Evolutionary conservation across 2,888 invertebrate genomes (phyloP).

Genomic region (Limnephilus auricula): DNA sequence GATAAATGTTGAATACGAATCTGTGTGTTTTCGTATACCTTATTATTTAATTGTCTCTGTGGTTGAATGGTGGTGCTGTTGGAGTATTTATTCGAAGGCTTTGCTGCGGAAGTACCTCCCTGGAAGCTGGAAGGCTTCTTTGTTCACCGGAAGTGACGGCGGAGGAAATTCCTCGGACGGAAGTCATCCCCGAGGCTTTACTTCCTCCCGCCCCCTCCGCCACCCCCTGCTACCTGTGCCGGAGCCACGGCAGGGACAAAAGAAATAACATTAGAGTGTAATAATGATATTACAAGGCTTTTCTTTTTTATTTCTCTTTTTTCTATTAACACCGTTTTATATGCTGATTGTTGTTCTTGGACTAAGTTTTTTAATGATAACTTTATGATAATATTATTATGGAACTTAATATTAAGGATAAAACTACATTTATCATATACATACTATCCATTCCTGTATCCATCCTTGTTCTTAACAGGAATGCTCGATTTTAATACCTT

Average conservation of each 20-base stretch:
- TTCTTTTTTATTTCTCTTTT: constrained; percentile 4
- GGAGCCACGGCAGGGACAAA: neutral
- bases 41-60: constrained; percentile 23
- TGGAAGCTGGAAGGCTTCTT: constrained; percentile 25
- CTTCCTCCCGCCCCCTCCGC: neutral
- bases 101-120: constrained; percentile 22
- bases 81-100: constrained; percentile 36
- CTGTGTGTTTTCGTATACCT: constrained; percentile 4
- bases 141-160: constrained; percentile 42
- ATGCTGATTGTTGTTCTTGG: neutral
- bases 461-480: too few species aligned
- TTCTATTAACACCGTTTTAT: neutral
- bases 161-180: constrained; percentile 40
- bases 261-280: constrained; percentile 35
- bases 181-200: constrained; percentile 39
- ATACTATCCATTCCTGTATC: too few species aligned
- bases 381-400: too few species aligned
- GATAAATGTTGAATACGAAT: neutral
- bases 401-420: too few species aligned
- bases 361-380: neutral
- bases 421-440: too few species aligned
- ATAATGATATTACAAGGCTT: constrained; percentile 22
- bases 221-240: neutral
- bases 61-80: constrained; percentile 13
- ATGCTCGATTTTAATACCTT: too few species aligned